Conservation (phyloP, 2,113 vertebrate species). For the Lontra canadensis region DNA sequence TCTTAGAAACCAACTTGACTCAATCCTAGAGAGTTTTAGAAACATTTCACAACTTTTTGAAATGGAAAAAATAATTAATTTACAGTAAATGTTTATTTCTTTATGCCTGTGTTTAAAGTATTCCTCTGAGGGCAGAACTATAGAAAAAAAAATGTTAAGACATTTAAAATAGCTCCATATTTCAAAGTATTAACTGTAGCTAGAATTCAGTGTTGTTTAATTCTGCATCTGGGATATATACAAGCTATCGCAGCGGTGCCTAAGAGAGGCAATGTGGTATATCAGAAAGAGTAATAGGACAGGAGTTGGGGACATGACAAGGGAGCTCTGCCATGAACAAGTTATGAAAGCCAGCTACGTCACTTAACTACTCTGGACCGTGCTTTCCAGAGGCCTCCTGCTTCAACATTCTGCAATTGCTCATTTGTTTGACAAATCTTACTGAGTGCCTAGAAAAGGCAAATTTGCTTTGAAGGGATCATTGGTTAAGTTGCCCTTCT, state of each 20-base stretch:
- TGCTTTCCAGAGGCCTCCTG: neutral
- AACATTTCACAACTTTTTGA: slow-evolving; percentile 29
- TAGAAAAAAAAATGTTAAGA: neutral
- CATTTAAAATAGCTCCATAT: neutral
- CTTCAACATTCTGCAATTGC: neutral
- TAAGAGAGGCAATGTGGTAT: neutral
- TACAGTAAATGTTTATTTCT: neutral
- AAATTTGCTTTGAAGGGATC: neutral
- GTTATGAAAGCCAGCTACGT: neutral
- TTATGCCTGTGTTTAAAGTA: neutral
- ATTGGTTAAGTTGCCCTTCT: neutral
- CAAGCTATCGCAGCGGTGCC: neutral
- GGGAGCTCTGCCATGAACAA: neutral
- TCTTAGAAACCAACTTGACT: neutral
- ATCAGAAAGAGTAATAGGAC: neutral
- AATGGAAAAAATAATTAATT: slow-evolving; percentile 51
- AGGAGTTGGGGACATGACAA: neutral
- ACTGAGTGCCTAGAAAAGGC: neutral
- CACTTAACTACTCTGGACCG: neutral
- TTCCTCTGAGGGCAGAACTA: neutral
- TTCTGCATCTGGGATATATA: neutral
- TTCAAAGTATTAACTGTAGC: neutral
- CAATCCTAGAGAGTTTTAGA: neutral
- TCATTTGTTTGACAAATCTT: neutral
- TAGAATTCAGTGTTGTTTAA: neutral